Base-by-base conservation (phyloP, 1,140 invertebrate genomes). In the Penaeus vannamei region DNA sequence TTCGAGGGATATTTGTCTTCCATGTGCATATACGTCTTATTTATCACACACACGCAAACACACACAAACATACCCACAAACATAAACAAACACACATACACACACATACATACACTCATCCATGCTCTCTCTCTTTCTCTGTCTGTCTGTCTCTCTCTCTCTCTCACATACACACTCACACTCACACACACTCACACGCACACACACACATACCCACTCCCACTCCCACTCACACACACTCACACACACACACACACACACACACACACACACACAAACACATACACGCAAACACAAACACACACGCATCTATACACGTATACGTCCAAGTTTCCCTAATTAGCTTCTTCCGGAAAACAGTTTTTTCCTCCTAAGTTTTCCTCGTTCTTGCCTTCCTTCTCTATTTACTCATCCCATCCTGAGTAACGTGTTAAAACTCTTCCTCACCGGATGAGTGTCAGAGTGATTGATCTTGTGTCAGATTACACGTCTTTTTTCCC, bases 181-280 rank as follows among this genome's bases (percentile, higher is more conserved):
- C n/a, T 20, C 79, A 81, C 79, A 81, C 32, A 42, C 4, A 46
- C 79, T 53, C 79, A 81, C 26, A 81, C 36, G 14, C 0, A 77
- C 5, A 77, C 32, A 77, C 72, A 32, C 72, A 77, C 72, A 32
- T 29, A 81, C 42, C 23, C 42, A 59, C 80, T 61, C 10, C 5
- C 53, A 53, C 53, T 0, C 53, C 12, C 17, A 53, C 17, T 14
- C 17, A 53, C 14, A 53, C 0, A 53, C 17, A 53, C 17, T 14
- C 17, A 53, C 17, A 53, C 1, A 53, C 0, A 17, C 17, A 17
- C 1, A 53, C 17, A 53, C 1, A 53, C 17, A 53, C 17, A 53
- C 17, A 53, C 17, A 53, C 17, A 53, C 17, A 83, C 81, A 83
- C 81, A 62, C 81, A 83, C 81, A 83, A 53, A 83, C 81, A 83